Evolutionary conservation across 2,113 vertebrate genomes (phyloP), one percentile per base, ranked within the genome.

Genomic region (Kryptolebias marmoratus): DNA sequence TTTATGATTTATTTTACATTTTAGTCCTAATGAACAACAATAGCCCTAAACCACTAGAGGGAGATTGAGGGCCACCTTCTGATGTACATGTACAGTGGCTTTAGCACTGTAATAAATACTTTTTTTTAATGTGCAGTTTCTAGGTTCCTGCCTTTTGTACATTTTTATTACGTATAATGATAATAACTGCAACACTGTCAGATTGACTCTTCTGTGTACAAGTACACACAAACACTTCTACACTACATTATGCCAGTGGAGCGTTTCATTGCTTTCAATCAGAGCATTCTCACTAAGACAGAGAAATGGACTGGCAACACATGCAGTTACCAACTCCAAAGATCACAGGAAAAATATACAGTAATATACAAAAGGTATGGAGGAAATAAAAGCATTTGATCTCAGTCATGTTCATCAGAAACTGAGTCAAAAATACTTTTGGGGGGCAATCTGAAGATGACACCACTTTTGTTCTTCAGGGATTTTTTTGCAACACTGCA

Each of bases 31-130:
- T 30, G n/a, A 57, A 27, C 31, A 30, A 12, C 27, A 12, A 14
- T 8, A 12, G 32, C 5, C 64, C 13, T 42, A 39, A 75, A 68
- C 71, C 71, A 83, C 81, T 79, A 79, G 72, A 78, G 71, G 75
- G 80, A 63, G 57, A 57, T 56, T 66, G 45, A 62, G 30, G 18
- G 49, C 58, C 54, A 53, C 36, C 28, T 9, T 57, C 39, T 68
- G 4, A 58, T 1, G 2, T 54, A 44, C 28, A 30, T 36, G 3
- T 36, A 22, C 22, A 22, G 22, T 22, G 2, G 11, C 56, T 58
- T 58, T 36, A 7, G 32, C 30, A 36, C 31, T 31, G 22, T 22
- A 30, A 36, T 58, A 36, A 16, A 2, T 7, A 36, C 14, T 27
- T 22, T 60, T 56, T 53, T 10, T 58, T 15, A 5, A 14, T 14